Evolutionary conservation across 1,140 invertebrate species (phyloP), one percentile per base, ranked within the genome.

Genomic region (Berghia stephanieae): DNA sequence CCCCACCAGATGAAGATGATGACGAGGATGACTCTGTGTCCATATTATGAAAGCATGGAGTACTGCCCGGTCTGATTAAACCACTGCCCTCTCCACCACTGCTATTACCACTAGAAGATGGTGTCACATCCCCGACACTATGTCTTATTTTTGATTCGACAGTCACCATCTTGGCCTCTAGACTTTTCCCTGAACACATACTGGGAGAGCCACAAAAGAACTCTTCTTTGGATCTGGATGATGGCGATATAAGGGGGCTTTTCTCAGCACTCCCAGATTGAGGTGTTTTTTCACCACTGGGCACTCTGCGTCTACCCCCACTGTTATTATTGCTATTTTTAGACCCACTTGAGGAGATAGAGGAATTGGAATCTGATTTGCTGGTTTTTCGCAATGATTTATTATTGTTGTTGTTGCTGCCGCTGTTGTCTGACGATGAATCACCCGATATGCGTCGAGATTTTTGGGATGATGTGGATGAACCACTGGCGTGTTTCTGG

Each of bases 31-130:
- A 44, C 16, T 34, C 3, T 4, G 5, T 3, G 27, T 66, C 63
- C 8, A 76, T 18, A 27, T 46, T 76, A 24, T 76, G 74, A 24
- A 76, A 67, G 42, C 74, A 76, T 10, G 74, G 74, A 1, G 74
- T 76, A 38, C 74, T 76, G 16, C 63, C 74, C 42, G 74, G 74
- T 1, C 74, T 1, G 24, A 46, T 10, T 1, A 76, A 31, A 36
- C 60, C 63, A 6, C 21, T 34, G 2, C 18, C 38, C n/a, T 40
- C 69, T 27, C 44, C 31, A 16, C 69, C 43, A 49, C 49, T 24
- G 43, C 16, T n/a, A n/a, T n/a, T n/a, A n/a, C n/a, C n/a, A n/a
- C n/a, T n/a, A n/a, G n/a, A n/a, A n/a, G n/a, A n/a, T n/a, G n/a
- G n/a, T n/a, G 42, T 52, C 74, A 76, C 42, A 43, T 76, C 74